Evolutionary conservation across 2,888 invertebrate species (phyloP).

Genomic region (Ypsolopha sequella): DNA sequence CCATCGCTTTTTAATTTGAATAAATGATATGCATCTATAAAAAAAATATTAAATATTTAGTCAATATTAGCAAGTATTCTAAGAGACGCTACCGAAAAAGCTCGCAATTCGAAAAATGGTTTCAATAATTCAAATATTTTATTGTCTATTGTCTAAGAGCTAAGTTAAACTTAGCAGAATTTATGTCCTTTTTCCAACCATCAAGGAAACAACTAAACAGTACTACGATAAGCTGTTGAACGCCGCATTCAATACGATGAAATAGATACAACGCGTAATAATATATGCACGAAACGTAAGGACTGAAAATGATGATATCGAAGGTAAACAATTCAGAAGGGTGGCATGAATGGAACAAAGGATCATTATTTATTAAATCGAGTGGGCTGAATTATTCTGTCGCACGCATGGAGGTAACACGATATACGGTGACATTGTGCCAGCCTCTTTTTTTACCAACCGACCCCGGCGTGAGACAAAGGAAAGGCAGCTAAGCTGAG

Average conservation of each 20-base stretch:
- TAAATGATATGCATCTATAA: background rate
- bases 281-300: background rate
- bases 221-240: conserved; percentile 26
- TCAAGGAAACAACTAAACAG: conserved; percentile 27
- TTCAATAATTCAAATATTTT: conserved; percentile 39
- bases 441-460: conserved; percentile 1
- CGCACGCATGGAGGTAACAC: background rate
- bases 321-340: background rate
- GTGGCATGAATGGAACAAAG: background rate
- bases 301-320: background rate
- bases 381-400: background rate
- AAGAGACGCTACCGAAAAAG: background rate
- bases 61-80: too few relatives aligned
- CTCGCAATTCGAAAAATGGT: background rate
- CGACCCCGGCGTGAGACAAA: background rate
- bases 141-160: conserved; percentile 24
- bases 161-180: conserved; percentile 21
- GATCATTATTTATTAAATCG: background rate
- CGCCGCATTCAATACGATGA: conserved; percentile 4
- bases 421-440: background rate
- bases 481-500: background rate
- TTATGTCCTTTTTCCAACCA: conserved; percentile 29
- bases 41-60: background rate
- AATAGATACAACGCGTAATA: conserved; percentile 11
- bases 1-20: too few relatives aligned